phyloP scores from a whole-genome alignment of 2,888 invertebrate genomes.

The Pedicia rivosa region DNA sequence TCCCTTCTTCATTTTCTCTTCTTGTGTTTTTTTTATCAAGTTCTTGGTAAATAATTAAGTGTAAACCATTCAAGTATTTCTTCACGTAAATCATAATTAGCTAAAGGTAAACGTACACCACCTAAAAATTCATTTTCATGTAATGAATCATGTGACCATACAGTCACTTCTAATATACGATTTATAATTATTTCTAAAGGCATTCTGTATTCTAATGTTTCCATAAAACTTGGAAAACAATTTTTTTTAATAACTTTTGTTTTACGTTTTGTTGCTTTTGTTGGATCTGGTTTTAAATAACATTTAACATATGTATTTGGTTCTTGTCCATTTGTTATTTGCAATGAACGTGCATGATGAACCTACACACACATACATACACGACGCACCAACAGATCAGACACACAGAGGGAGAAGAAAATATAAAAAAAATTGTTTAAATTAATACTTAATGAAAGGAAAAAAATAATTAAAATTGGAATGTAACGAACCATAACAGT shows the following conservation, averaged over 20 bases:
- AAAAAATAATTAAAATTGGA: neutral
- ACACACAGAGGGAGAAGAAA: neutral
- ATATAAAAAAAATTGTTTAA: neutral
- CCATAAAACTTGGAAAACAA: constrained; percentile 95
- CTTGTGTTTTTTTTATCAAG: constrained; percentile 13
- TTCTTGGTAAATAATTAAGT: constrained; percentile 32
- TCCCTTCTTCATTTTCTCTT: no score
- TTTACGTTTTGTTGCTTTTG: constrained; percentile 87
- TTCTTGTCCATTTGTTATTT: constrained; percentile 62
- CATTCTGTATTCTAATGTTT: constrained; percentile 85
- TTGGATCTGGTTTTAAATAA: constrained; percentile 83
- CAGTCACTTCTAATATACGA: constrained; percentile 74
- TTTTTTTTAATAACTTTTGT: constrained; percentile 85
- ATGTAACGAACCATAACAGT: constrained; percentile 49
- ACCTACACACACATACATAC: no score
- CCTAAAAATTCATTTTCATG: constrained; percentile 93
- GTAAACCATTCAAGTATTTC: constrained; percentile 83
- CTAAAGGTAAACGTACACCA: constrained; percentile 68
- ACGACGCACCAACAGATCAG: no score
- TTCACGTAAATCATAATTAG: constrained; percentile 51
- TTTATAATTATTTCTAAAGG: constrained; percentile 60
- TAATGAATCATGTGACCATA: constrained; percentile 87
- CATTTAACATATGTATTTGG: constrained; percentile 82
- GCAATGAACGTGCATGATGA: constrained; percentile 80
- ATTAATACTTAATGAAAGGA: neutral